Evolutionary conservation across 2,888 invertebrate species (phyloP).

Genomic region (Salpingus planirostris): DNA sequence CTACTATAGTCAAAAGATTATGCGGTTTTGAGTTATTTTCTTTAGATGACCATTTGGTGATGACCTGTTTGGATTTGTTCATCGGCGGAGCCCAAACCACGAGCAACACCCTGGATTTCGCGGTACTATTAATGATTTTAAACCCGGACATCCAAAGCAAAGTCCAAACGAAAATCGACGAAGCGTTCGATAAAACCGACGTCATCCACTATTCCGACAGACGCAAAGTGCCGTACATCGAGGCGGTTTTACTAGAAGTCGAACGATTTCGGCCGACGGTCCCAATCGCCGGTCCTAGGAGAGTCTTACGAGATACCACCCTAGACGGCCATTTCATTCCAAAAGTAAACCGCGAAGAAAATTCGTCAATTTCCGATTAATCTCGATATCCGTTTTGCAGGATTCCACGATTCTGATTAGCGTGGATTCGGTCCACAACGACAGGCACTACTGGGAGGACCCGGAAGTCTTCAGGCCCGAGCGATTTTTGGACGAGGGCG

Average conservation of each 20-base stretch:
- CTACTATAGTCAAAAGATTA: too few relatives aligned
- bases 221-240: constrained; percentile 42
- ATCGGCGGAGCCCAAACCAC: constrained; percentile 66
- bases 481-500: constrained; percentile 48
- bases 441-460: constrained; percentile 49
- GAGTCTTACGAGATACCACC: constrained; percentile 46
- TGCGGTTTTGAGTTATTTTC: constrained; percentile 24
- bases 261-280: constrained; percentile 42
- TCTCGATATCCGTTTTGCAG: constrained; percentile 25
- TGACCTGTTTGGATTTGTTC: constrained; percentile 58
- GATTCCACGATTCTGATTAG: constrained; percentile 50
- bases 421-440: constrained; percentile 54
- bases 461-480: constrained; percentile 55
- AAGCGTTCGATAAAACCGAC: constrained; percentile 34
- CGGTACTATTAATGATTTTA: constrained; percentile 50
- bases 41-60: constrained; percentile 53
- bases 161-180: constrained; percentile 49
- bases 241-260: constrained; percentile 48
- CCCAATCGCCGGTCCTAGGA: constrained; percentile 44
- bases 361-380: constrained; percentile 4
- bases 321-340: constrained; percentile 47
- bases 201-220: constrained; percentile 41
- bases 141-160: constrained; percentile 49
- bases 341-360: constrained; percentile 24
- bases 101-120: constrained; percentile 53